These are phyloP conservation scores for Tolmerus cingulatus DNA, from an alignment of 2,888 invertebrate genomes.

Conservation along the genomic window DNA sequence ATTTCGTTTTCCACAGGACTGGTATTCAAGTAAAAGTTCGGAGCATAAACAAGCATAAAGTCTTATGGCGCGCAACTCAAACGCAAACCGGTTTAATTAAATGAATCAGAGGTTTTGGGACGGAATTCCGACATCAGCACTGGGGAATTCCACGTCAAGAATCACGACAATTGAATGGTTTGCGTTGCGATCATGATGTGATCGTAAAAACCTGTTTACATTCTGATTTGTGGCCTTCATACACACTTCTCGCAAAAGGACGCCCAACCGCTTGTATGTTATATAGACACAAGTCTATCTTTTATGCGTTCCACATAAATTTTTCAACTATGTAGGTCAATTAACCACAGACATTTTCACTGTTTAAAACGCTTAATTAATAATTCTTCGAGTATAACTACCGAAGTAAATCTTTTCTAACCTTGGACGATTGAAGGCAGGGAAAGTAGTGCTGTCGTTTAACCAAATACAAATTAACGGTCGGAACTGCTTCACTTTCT, in stretches of 20 bases:
- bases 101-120: constrained; percentile 14
- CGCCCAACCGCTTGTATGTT: neutral
- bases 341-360: neutral
- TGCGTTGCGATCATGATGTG: neutral
- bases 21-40: constrained; percentile 16
- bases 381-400: neutral
- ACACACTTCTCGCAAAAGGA: neutral
- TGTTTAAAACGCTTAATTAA: neutral
- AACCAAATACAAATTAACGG: neutral
- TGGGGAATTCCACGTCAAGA: constrained; percentile 9
- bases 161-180: neutral
- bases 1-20: neutral
- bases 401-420: neutral
- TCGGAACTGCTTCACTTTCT: neutral
- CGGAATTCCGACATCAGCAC: constrained; percentile 5
- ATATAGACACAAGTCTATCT: neutral
- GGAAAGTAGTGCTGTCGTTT: neutral
- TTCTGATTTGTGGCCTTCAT: neutral
- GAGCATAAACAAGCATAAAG: neutral
- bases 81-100: constrained; percentile 24
- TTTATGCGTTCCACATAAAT: neutral
- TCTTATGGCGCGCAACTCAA: neutral
- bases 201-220: neutral
- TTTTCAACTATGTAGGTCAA: neutral
- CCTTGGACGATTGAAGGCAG: neutral